Percentiles rank a stretch among this genome's conserved stretches.
These are phyloP conservation scores for Tetragonula carbonaria DNA, from an alignment of 2,888 invertebrate genomes.

Conservation along the genomic window DNA sequence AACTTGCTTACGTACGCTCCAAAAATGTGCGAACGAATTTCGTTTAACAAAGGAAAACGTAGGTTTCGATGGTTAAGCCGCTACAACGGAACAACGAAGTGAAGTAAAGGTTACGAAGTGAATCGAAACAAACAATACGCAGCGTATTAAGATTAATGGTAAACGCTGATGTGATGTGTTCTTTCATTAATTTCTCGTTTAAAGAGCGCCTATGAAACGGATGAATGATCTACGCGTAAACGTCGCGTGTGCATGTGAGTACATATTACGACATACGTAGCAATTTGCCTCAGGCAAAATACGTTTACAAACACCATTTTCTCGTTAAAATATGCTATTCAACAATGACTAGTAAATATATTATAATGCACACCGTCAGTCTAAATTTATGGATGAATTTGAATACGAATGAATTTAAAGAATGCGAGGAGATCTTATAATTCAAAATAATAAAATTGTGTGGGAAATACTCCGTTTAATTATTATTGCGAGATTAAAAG, in stretches of 20 bases:
- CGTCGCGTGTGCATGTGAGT: background rate
- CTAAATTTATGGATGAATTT: too few species aligned
- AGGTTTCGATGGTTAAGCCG: background rate
- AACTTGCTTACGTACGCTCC: conserved; percentile 6
- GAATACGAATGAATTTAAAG: too few species aligned
- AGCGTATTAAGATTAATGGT: conserved; percentile 33
- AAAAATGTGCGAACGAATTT: background rate
- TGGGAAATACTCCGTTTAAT: too few species aligned
- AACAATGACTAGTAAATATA: too few species aligned
- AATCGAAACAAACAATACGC: conserved; percentile 14
- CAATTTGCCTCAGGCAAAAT: conserved; percentile 19
- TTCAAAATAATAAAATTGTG: too few species aligned
- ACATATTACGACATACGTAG: background rate
- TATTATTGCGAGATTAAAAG: too few species aligned
- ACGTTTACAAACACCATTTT: background rate
- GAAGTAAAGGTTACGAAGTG: background rate
- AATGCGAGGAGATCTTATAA: too few species aligned
- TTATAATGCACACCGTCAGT: too few species aligned
- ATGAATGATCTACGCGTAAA: conserved; percentile 37
- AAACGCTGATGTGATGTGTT: conserved; percentile 23
- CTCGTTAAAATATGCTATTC: background rate
- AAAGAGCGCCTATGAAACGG: conserved; percentile 21
- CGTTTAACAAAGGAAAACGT: background rate
- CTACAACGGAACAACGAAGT: background rate
- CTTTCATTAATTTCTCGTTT: conserved; percentile 48